A percentile compares a stretch with the other conserved stretches of the same genome.
phyloP scores from a whole-genome alignment of 2,888 invertebrate species.

The Hirtodrosophila trivittata region DNA sequence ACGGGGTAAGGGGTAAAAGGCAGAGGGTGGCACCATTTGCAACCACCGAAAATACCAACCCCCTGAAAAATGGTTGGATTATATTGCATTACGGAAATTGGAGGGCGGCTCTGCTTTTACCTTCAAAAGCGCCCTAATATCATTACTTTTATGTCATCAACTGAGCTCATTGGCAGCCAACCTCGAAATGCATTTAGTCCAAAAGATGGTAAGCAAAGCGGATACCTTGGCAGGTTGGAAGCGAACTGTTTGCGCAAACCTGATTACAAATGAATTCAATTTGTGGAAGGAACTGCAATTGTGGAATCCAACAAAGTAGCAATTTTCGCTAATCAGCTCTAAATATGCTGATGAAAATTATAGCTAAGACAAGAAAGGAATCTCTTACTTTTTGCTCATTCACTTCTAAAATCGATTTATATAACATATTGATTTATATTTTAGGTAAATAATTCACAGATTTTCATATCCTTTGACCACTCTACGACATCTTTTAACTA shows the following conservation, averaged over 20 bases:
- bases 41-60: conserved; percentile 58
- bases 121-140: conserved; percentile 39
- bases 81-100: conserved; percentile 56
- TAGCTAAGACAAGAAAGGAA: not conserved
- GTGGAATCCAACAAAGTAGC: conserved; percentile 16
- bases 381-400: too few relatives aligned
- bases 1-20: conserved; percentile 19
- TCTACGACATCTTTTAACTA: too few relatives aligned
- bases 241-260: too few relatives aligned
- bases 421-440: too few relatives aligned
- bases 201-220: conserved; percentile 6
- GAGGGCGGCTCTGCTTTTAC: conserved; percentile 45
- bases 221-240: not conserved
- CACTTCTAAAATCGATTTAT: too few relatives aligned
- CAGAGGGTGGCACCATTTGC: conserved; percentile 16
- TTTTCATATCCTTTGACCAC: too few relatives aligned
- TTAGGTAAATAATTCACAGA: too few relatives aligned
- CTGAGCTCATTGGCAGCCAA: conserved; percentile 38
- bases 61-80: conserved; percentile 31
- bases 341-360: conserved; percentile 18
- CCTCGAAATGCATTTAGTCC: conserved; percentile 36
- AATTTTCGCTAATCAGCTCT: conserved; percentile 20
- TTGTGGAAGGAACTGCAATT: conserved; percentile 11
- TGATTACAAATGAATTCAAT: conserved; percentile 49
- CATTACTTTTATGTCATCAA: conserved; percentile 59